Evolutionary conservation across 2,113 vertebrate species (phyloP), one percentile per base, ranked within the genome.

Genomic region (Cyrtonyx montezumae): DNA sequence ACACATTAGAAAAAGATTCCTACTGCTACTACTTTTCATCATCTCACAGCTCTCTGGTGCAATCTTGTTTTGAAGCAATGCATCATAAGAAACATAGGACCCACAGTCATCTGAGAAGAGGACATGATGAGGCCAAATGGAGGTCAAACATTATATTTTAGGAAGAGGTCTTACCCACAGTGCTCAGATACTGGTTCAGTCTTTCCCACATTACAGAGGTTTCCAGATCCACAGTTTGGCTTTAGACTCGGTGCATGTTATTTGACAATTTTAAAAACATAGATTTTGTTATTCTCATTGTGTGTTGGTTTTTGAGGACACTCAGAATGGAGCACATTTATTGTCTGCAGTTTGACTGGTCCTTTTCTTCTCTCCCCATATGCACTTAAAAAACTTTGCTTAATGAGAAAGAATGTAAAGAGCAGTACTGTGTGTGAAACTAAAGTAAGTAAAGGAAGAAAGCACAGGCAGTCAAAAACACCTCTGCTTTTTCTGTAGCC

Each of bases 91-190:
- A 73, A 77, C 9, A 3, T 42, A 79, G 37, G 43, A 91, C 48
- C 45, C 4, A 0, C 79, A 90, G 69, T 21, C 45, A 59, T 76
- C 26, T 76, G 70, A 88, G 83, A 93, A 88, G 36, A 78, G 56
- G 69, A 55, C 56, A 51, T 0, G 0, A 15, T 70, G 70, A 81
- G 88, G 74, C 45, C 80, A 88, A n/a, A 62, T 16, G 36, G 55
- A 91, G 80, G 84, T 93, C 79, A 88, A 28, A 48, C 46, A 45
- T 14, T 51, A 26, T 76, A 92, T 93, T 95, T 96, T 75, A 84
- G 70, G 86, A 87, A 84, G 43, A 93, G 55, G 9, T 88, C 53
- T 78, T 53, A 95, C 62, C 88, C 86, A 69, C 94, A 91, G 23
- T 34, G 36, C 51, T 87, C 90, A 86, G 62, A 81, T 71, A 84